A percentile compares a stretch with the other conserved stretches of the same genome.
phyloP scores from a whole-genome alignment of 2,888 invertebrate genomes.

The Ophion costatus region DNA sequence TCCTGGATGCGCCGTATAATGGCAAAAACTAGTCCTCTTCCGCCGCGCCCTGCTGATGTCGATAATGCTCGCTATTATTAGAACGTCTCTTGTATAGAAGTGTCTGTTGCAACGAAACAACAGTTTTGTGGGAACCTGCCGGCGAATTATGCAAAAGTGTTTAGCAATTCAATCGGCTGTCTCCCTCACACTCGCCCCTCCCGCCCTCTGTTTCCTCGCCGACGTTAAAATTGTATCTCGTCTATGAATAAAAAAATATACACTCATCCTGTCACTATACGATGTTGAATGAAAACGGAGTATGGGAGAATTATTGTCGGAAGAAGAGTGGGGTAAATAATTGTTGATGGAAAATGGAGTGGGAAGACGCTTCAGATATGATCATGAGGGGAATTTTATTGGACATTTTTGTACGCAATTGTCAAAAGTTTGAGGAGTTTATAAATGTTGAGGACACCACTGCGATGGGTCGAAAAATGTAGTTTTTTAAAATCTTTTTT shows the following conservation, averaged over 20 bases:
- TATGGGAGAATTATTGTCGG: not conserved
- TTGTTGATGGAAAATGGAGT: not conserved
- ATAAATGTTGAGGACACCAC: no score
- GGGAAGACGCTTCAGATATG: no score
- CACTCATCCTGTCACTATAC: not conserved
- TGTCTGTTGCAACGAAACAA: constrained; percentile 28
- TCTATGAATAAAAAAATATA: no score
- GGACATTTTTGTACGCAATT: no score
- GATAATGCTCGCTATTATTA: constrained; percentile 39
- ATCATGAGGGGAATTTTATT: no score
- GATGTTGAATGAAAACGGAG: not conserved
- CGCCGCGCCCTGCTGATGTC: constrained; percentile 36
- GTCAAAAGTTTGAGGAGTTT: no score
- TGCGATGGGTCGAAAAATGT: no score
- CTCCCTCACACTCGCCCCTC: not conserved
- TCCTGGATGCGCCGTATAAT: constrained; percentile 56
- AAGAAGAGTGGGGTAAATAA: not conserved
- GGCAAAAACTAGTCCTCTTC: constrained; percentile 26
- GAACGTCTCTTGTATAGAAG: not conserved
- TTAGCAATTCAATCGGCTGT: constrained; percentile 4
- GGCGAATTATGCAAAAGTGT: not conserved
- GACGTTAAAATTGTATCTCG: no score
- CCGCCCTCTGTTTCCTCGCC: no score
- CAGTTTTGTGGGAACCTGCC: constrained; percentile 14
- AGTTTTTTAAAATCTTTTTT: no score